These are phyloP conservation scores for Leptodactylus fuscus DNA, from an alignment of 2,113 vertebrate genomes.

Conservation along the genomic window DNA sequence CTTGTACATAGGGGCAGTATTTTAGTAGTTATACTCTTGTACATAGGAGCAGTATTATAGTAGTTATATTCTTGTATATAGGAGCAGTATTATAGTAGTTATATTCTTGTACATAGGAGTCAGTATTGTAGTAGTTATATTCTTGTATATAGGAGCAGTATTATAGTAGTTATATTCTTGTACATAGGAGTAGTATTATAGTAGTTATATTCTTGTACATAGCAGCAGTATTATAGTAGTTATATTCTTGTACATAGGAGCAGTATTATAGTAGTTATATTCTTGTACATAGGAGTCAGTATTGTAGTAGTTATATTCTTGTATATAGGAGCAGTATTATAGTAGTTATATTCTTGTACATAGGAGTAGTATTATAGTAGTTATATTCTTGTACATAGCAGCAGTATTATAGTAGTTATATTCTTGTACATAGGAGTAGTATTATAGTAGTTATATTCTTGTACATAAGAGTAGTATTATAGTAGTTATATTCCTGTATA, in stretches of 20 bases:
- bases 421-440: background rate
- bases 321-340: background rate
- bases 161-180: slow-evolving; percentile 5
- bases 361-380: background rate
- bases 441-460: slow-evolving; percentile 10
- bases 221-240: too few relatives aligned
- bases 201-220: background rate
- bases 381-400: background rate
- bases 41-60: background rate
- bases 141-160: background rate
- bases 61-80: background rate
- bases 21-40: background rate
- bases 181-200: background rate
- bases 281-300: too few relatives aligned
- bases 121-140: slow-evolving; percentile 11
- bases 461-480: background rate
- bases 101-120: background rate
- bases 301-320: too few relatives aligned
- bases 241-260: background rate
- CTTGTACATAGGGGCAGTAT: background rate
- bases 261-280: too few relatives aligned
- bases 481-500: background rate
- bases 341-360: background rate
- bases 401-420: background rate
- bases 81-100: slow-evolving; percentile 9